Evolutionary conservation across 2,888 invertebrate genomes (phyloP).

Genomic region (Drosophila koepferae): DNA sequence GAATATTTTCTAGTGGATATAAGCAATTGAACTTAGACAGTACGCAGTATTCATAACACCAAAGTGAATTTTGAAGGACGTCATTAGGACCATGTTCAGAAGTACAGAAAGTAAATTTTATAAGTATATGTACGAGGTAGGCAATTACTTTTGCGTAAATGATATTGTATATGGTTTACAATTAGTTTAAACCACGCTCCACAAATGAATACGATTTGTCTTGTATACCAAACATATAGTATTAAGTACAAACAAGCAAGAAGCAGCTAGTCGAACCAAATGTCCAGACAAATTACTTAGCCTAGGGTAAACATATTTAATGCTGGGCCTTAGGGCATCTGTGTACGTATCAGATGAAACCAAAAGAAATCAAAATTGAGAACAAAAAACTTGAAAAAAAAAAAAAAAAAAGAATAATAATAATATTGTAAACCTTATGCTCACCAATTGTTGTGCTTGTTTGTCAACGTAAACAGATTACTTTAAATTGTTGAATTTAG

Average conservation of each 20-base stretch:
- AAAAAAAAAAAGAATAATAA: not conserved
- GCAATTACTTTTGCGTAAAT: slow-evolving; percentile 52
- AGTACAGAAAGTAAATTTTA: slow-evolving; percentile 35
- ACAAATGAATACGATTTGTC: slow-evolving; percentile 37
- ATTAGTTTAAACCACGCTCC: slow-evolving; percentile 32
- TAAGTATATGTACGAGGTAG: slow-evolving; percentile 21
- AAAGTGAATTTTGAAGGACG: slow-evolving; percentile 65
- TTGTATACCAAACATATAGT: slow-evolving; percentile 32
- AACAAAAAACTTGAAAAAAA: slow-evolving; percentile 2
- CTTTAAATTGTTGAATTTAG: slow-evolving; percentile 55
- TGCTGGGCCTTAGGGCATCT: slow-evolving; percentile 31
- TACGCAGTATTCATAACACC: slow-evolving; percentile 63
- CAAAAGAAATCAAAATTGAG: slow-evolving; percentile 16
- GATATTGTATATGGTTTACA: slow-evolving; percentile 44
- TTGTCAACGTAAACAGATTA: slow-evolving; percentile 59
- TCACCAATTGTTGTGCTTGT: slow-evolving; percentile 80
- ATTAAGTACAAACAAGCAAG: slow-evolving; percentile 26
- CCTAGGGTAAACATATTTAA: slow-evolving; percentile 49
- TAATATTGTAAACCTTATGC: slow-evolving; percentile 77
- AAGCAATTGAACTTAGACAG: slow-evolving; percentile 23
- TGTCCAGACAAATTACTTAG: slow-evolving; percentile 76
- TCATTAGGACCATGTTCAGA: slow-evolving; percentile 24
- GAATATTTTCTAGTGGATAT: slow-evolving; percentile 34
- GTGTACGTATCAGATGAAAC: slow-evolving; percentile 16
- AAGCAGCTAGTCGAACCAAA: slow-evolving; percentile 31